Conservation (phyloP, 2,888 invertebrate species). For the Heliconius hortense region DNA sequence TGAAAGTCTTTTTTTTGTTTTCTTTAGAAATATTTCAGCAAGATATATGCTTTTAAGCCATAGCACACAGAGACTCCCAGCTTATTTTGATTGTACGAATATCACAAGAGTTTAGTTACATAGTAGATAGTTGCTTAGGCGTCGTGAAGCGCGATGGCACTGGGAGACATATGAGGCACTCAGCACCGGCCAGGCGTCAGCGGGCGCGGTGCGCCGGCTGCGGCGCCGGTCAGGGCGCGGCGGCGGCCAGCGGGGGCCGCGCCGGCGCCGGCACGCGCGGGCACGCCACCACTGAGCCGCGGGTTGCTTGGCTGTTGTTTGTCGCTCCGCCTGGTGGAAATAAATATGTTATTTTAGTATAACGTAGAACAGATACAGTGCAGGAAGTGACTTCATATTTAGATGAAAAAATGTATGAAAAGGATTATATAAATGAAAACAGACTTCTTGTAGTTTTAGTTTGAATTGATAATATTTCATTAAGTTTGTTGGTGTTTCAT, state of each 20-base stretch:
- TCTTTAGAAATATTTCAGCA: neutral
- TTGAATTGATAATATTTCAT: neutral
- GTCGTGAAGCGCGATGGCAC: slow-evolving; percentile 54
- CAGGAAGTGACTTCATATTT: too few species aligned
- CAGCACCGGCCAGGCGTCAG: slow-evolving; percentile 67
- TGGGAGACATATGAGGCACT: slow-evolving; percentile 72
- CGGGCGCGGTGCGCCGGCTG: slow-evolving; percentile 71
- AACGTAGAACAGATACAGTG: too few species aligned
- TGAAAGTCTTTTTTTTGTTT: slow-evolving; percentile 23
- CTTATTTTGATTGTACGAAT: neutral
- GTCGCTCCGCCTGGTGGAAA: slow-evolving; percentile 60
- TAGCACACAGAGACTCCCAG: slow-evolving; percentile 8
- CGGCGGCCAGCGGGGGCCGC: slow-evolving; percentile 71
- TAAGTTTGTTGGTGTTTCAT: neutral
- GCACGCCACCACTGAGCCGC: slow-evolving; percentile 82
- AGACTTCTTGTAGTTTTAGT: neutral
- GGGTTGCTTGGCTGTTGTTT: slow-evolving; percentile 63
- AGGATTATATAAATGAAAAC: too few species aligned
- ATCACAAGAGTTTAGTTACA: slow-evolving; percentile 22
- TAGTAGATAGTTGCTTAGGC: slow-evolving; percentile 29
- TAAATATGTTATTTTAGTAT: neutral
- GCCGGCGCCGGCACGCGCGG: slow-evolving; percentile 84
- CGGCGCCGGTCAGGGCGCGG: slow-evolving; percentile 74
- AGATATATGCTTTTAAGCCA: neutral
- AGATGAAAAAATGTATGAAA: too few species aligned